phyloP scores from a whole-genome alignment of 2,888 invertebrate genomes.

The Auanema freiburgensis region DNA sequence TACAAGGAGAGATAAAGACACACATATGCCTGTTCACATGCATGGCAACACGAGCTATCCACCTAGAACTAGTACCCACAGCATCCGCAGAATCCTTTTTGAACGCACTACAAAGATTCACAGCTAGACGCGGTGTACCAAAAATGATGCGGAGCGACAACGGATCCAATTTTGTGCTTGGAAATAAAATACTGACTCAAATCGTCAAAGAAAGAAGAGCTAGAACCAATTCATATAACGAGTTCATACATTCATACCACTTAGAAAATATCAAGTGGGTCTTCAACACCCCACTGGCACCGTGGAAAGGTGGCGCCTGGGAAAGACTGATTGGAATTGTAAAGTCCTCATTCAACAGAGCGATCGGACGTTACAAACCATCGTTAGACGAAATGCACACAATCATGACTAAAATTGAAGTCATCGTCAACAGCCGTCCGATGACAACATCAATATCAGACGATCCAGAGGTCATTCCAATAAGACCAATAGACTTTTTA shows the following conservation, averaged over 20 bases:
- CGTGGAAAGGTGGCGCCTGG: constrained; percentile 6
- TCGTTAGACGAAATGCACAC: neutral
- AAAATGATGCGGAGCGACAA: constrained; percentile 2
- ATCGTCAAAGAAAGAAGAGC: neutral
- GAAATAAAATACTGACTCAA: constrained; percentile 1
- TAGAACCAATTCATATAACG: constrained; percentile 1
- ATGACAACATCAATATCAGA: neutral
- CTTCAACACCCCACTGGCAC: constrained; percentile 2
- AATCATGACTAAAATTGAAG: constrained; percentile 8
- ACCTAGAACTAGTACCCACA: too few species aligned
- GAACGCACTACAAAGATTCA: neutral
- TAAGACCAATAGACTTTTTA: neutral
- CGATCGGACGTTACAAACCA: neutral
- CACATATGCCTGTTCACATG: constrained; percentile 5
- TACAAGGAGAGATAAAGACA: neutral
- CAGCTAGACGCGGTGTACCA: neutral
- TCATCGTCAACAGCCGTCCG: neutral
- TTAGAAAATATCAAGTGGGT: constrained; percentile 4
- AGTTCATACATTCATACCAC: neutral
- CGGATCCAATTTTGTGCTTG: too few species aligned
- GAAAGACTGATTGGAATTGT: neutral
- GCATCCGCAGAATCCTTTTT: neutral
- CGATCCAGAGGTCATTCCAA: neutral
- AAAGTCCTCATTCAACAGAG: neutral
- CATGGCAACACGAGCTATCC: too few species aligned